phyloP scores from a whole-genome alignment of 2,797 vertebrate genomes.

The Ispidina lecontei region DNA sequence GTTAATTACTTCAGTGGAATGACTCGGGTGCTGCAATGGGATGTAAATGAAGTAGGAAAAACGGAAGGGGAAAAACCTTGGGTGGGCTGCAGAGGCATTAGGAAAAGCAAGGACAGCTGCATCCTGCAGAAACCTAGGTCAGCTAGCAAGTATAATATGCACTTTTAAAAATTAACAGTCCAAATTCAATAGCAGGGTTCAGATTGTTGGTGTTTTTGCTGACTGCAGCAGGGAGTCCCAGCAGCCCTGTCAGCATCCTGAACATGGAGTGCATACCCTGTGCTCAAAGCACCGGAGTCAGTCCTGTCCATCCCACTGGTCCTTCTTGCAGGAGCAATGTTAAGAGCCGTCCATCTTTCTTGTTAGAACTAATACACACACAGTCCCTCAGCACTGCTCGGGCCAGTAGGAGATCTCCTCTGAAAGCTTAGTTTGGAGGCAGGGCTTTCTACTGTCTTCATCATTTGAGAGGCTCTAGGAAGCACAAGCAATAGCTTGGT shows the following conservation, averaged over 20 bases:
- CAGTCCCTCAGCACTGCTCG: background rate
- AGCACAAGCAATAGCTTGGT: background rate
- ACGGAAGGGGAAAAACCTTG: slow-evolving; percentile 32
- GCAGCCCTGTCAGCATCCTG: background rate
- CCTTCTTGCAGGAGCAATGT: background rate
- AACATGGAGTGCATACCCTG: fast-evolving
- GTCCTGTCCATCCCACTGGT: background rate
- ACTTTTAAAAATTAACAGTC: background rate
- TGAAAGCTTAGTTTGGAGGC: background rate
- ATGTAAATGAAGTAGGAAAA: slow-evolving; percentile 14
- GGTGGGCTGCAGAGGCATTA: slow-evolving; percentile 41
- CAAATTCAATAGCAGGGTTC: background rate
- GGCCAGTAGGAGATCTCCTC: background rate
- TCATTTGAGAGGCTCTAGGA: background rate
- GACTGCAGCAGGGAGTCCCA: background rate
- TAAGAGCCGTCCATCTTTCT: background rate
- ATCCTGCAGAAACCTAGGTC: slow-evolving; percentile 47
- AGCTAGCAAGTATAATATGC: background rate
- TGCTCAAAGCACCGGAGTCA: fast-evolving
- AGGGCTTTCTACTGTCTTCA: background rate
- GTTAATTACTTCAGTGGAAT: slow-evolving; percentile 46
- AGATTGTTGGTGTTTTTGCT: background rate
- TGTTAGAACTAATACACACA: background rate
- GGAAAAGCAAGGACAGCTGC: slow-evolving; percentile 59
- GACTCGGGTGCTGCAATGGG: background rate